Percentiles rank a stretch among this genome's conserved stretches.
Conservation (phyloP, 2,888 invertebrate species). For the Drosophila peninsularis region DNA sequence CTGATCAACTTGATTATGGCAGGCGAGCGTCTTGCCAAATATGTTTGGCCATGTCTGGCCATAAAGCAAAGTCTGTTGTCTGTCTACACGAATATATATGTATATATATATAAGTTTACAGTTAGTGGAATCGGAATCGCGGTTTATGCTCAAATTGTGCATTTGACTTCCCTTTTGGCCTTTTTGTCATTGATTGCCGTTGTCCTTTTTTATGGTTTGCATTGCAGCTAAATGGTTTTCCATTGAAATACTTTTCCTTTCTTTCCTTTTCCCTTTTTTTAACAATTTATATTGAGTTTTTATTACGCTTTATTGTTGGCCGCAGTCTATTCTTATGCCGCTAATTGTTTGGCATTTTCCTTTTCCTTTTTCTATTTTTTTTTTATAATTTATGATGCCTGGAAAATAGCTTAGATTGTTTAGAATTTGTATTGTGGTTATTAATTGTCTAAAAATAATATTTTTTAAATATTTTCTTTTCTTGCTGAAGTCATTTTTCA, state of each 20-base stretch:
- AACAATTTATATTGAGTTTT: constrained; percentile 14
- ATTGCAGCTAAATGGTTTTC: constrained; percentile 28
- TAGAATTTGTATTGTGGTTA: neutral
- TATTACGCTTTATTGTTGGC: constrained; percentile 29
- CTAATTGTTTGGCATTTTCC: constrained; percentile 29
- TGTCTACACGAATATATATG: neutral
- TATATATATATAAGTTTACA: no score
- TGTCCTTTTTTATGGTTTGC: constrained; percentile 6
- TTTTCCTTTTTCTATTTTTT: neutral
- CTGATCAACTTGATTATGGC: constrained; percentile 50
- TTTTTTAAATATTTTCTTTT: neutral
- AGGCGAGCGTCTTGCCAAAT: constrained; percentile 17
- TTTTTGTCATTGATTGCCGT: constrained; percentile 33
- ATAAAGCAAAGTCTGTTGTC: constrained; percentile 28
- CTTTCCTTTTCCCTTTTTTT: neutral
- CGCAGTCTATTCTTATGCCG: constrained; percentile 15
- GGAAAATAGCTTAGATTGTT: neutral
- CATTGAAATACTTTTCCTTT: constrained; percentile 17
- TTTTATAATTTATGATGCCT: neutral
- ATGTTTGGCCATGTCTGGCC: constrained; percentile 41
- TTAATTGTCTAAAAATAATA: neutral
- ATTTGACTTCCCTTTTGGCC: constrained; percentile 6
- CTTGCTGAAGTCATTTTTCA: neutral
- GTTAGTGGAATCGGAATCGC: neutral
- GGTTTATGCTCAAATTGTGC: no score